Base-by-base conservation (phyloP, 1,140 invertebrate genomes). In the Lepidotrigona ventralis region DNA sequence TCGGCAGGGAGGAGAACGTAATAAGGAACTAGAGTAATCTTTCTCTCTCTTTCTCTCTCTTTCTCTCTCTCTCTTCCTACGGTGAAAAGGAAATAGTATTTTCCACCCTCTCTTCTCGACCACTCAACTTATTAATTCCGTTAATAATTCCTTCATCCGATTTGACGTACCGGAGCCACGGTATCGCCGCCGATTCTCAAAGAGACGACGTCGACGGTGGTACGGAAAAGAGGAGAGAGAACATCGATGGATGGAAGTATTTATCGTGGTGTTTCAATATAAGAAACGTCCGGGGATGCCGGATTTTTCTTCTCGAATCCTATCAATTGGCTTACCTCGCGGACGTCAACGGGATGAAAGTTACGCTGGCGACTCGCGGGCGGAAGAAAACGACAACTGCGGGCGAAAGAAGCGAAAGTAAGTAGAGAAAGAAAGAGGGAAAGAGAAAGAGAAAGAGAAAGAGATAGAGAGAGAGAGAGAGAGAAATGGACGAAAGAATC, bases 101-200 rank as follows among this genome's bases (percentile, higher is more conserved):
- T 81, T 68, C 83, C 21, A 56, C 64, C 74, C 33, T 83, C 63
- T 60, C 58, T 60, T 63, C 75, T 71, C 75, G 83, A 87, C 79
- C 84, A 85, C 87, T 88, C 87, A 83, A 88, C 87, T 88, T 88
- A 88, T 88, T 88, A 88, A 88, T 88, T 88, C 79, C 84, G 83
- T 86, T 88, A 88, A 88, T 88, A 88, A 88, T 88, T 85, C 86
- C 78, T 88, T 88, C 86, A 81, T 81, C 84, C 87, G 80, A 88
- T 88, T 85, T 77, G 79, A 88, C 84, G 80, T 58, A 85, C 75
- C 79, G 39, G 74, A 68, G 74, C 85, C 83, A 75, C 71, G 78
- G 78, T 29, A 17, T 69, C 9, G 64, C 79, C 19, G 60, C 86
- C 4, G 83, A 86, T 80, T 83, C 77, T 87, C 73, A 86, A 86